Base-by-base conservation (phyloP, 1,140 invertebrate genomes). In the Elymnias hypermnestra region DNA sequence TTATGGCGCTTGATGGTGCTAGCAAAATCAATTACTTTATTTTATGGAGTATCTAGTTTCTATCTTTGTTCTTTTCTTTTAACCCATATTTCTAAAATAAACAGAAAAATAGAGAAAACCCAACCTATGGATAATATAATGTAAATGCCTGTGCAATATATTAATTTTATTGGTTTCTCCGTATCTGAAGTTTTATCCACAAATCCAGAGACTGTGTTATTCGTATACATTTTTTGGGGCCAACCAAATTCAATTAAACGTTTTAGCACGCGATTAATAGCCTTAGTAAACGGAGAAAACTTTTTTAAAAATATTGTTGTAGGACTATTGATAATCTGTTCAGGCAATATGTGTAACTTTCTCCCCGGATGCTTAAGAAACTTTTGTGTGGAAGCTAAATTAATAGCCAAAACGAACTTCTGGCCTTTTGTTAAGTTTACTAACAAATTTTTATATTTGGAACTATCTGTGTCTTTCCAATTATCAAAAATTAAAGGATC, bases 271-370 rank as follows among this genome's bases (percentile, higher is more conserved):
- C 9, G 8, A 62, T 72, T 71, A 1, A 78, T 43, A 5, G 70
- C 26, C 7, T 41, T 7, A 1, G 31, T 60, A 3, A 83, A 46
- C 13, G 70, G 71, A 5, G 78, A 83, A 43, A 54, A 78, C 47
- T 74, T 79, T 37, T 83, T 83, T 19, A 79, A 81, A 57, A 71
- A 81, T 64, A 83, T 51, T 4, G 63, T 59, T 0, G 65, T 50
- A 1, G 70, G 74, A 35, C 55, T 67, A 10, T 9, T 55, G n/a
- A 63, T 29, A 7, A 83, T 50, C 44, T 38, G 60, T 44, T 67
- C 37, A 5, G 60, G 57, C 26, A 81, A 42, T 23, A 71, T 63
- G 14, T 72, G 63, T 9, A 75, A 29, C 3, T 52, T 58, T 25
- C 55, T 44, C 7, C 58, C 61, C 2, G 58, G 48, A 22, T 57